These are phyloP conservation scores for Diarsia brunnea DNA, from an alignment of 2,888 invertebrate species.

Conservation along the genomic window DNA sequence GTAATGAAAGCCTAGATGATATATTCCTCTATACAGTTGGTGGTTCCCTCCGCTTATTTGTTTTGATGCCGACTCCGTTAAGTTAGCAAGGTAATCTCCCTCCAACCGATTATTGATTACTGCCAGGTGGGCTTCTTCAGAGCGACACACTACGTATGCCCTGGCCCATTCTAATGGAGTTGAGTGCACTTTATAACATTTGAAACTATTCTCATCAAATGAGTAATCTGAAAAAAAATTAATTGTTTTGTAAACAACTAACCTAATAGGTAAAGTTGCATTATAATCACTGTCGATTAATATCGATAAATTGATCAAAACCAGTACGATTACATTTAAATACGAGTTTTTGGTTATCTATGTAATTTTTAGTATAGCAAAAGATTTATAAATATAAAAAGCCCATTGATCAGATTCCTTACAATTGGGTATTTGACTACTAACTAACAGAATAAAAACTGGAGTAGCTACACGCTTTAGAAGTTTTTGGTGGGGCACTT, in stretches of 20 bases:
- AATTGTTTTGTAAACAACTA: not conserved
- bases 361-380: not conserved
- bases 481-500: no score
- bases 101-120: conserved; percentile 71
- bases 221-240: conserved; percentile 75
- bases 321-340: not conserved
- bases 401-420: not conserved
- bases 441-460: no score
- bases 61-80: conserved; percentile 16
- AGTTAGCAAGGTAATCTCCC: conserved; percentile 25
- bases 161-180: conserved; percentile 78
- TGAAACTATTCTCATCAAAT: conserved; percentile 68
- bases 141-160: conserved; percentile 74
- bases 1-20: conserved; percentile 70
- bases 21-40: conserved; percentile 47
- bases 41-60: conserved; percentile 14
- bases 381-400: not conserved
- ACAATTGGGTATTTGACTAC: no score
- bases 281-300: not conserved
- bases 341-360: not conserved
- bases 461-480: no score
- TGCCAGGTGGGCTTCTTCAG: conserved; percentile 78
- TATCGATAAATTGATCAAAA: not conserved
- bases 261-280: not conserved
- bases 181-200: conserved; percentile 82